Conservation (phyloP, 1,140 invertebrate species). For the Zaprionus kolodkinae region DNA sequence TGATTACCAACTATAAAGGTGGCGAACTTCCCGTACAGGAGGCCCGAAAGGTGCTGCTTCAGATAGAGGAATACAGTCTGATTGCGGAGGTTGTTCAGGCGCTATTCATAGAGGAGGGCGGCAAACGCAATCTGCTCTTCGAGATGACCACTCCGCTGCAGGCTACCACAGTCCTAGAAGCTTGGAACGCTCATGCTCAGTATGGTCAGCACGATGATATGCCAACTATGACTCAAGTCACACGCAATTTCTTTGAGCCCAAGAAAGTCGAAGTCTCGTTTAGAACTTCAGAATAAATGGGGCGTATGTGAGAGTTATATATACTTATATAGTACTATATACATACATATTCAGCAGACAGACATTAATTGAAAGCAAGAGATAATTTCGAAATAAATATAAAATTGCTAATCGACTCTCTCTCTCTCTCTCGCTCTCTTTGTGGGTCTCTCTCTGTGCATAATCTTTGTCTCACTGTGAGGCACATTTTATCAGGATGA, state of each 20-base stretch:
- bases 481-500: no score
- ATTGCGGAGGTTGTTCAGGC: slow-evolving; percentile 37
- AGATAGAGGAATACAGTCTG: slow-evolving; percentile 21
- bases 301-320: not conserved
- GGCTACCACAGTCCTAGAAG: not conserved
- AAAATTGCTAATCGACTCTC: not conserved
- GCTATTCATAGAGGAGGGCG: not conserved
- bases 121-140: not conserved
- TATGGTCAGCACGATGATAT: no score
- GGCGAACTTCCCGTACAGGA: not conserved
- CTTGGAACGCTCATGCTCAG: no score
- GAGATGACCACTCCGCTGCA: slow-evolving; percentile 33
- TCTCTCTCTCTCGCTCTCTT: not conserved
- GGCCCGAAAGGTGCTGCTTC: slow-evolving; percentile 12
- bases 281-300: not conserved
- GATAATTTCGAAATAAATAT: not conserved
- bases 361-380: not conserved
- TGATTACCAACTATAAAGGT: not conserved
- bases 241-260: no score
- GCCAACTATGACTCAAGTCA: no score
- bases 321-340: no score
- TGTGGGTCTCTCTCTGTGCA: not conserved
- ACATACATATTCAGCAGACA: no score
- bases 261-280: not conserved
- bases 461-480: no score